These are phyloP conservation scores for Ellobium chinense DNA, from an alignment of 2,888 invertebrate species.

Conservation along the genomic window DNA sequence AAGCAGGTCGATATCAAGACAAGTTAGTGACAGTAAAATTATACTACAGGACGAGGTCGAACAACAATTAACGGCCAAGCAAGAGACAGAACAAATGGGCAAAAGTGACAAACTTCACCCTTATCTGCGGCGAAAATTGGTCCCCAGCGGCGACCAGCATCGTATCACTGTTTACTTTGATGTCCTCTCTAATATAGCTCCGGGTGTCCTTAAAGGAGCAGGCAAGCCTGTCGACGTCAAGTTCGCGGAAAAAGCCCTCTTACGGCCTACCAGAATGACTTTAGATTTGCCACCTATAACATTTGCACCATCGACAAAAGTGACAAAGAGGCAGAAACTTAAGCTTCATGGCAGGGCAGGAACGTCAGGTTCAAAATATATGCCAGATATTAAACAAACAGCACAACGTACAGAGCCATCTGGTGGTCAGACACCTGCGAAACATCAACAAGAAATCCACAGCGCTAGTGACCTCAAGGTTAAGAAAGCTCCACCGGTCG, in stretches of 20 bases:
- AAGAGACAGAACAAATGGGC: neutral
- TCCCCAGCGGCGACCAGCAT: neutral
- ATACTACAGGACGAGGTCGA: no score
- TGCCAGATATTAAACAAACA: no score
- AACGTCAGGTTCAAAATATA: no score
- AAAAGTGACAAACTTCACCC: no score
- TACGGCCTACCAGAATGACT: neutral
- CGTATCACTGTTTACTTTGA: conserved; percentile 16
- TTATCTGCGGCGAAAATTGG: neutral
- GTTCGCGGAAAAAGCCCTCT: neutral
- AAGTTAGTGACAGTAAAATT: neutral
- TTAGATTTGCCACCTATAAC: no score
- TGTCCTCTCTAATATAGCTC: neutral
- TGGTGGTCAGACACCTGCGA: no score
- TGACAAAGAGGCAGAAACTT: no score
- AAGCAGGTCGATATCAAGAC: neutral
- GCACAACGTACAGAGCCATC: no score
- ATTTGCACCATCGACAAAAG: no score
- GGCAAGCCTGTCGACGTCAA: neutral
- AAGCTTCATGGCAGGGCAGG: no score
- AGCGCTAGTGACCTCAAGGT: no score
- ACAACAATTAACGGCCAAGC: neutral
- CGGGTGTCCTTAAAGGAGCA: conserved; percentile 17
- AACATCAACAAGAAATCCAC: no score
- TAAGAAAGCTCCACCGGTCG: neutral